Evolutionary conservation across 2,888 invertebrate species (phyloP).

Genomic region (Acronicta psi): DNA sequence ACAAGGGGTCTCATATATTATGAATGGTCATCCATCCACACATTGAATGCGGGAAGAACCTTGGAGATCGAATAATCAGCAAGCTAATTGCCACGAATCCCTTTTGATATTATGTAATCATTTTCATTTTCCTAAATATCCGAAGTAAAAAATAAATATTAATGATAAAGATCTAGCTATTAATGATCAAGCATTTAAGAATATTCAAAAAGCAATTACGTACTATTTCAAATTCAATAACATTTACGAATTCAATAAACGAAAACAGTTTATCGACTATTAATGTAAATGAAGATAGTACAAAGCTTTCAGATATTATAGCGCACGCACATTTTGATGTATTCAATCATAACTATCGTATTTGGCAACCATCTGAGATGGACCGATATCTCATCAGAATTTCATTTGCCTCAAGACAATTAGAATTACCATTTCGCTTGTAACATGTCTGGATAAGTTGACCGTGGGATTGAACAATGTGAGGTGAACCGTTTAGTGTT

Average conservation of each 20-base stretch:
- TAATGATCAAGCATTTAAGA: too few species aligned
- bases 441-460: slow-evolving; percentile 39
- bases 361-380: slow-evolving; percentile 38
- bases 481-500: slow-evolving; percentile 21
- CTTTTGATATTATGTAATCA: too few species aligned
- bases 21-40: too few species aligned
- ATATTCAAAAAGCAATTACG: not conserved
- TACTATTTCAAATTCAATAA: not conserved
- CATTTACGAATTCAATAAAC: not conserved
- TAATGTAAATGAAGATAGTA: not conserved
- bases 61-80: too few species aligned
- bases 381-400: slow-evolving; percentile 40
- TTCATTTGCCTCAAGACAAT: slow-evolving; percentile 43
- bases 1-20: too few species aligned
- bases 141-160: too few species aligned
- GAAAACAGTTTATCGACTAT: not conserved
- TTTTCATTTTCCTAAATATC: too few species aligned
- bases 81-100: too few species aligned
- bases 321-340: slow-evolving; percentile 31
- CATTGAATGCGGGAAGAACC: too few species aligned
- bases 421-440: slow-evolving; percentile 51
- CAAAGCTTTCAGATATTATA: slow-evolving; percentile 20
- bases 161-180: too few species aligned
- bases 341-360: slow-evolving; percentile 35
- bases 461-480: slow-evolving; percentile 31